These are phyloP conservation scores for Apotomis betuletana DNA, from an alignment of 2,888 invertebrate genomes.

Conservation along the genomic window DNA sequence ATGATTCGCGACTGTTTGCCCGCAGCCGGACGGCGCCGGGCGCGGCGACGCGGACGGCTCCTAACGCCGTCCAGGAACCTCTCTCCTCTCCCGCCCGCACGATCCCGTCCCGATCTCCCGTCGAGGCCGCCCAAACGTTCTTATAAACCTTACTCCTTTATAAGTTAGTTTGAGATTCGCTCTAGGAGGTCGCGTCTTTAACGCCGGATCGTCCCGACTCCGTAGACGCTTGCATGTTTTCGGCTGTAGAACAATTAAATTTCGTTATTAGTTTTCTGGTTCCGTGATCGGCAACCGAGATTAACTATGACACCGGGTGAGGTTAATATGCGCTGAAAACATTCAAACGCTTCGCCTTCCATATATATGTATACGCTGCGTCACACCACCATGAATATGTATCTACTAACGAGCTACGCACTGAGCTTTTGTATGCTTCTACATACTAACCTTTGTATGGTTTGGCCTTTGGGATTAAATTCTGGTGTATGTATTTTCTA, in stretches of 20 bases:
- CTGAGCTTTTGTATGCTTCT: constrained; percentile 45
- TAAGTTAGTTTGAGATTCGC: constrained; percentile 31
- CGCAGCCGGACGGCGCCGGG: constrained; percentile 49
- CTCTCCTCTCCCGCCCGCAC: constrained; percentile 47
- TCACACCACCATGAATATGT: constrained; percentile 1
- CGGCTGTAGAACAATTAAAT: constrained; percentile 20
- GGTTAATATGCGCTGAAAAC: constrained; percentile 38
- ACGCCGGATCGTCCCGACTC: constrained; percentile 20
- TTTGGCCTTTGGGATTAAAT: constrained; percentile 44
- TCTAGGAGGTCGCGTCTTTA: constrained; percentile 14
- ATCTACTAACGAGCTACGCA: constrained; percentile 41
- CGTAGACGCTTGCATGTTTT: constrained; percentile 42
- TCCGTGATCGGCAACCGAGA: constrained; percentile 51
- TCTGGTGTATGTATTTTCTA: constrained; percentile 41
- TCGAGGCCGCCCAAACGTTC: constrained; percentile 36
- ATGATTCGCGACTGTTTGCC: constrained; percentile 49
- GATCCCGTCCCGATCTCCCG: constrained; percentile 39
- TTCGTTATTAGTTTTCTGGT: constrained; percentile 52
- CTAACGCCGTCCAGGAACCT: constrained; percentile 47
- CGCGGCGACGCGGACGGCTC: constrained; percentile 47
- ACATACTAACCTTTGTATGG: constrained; percentile 37
- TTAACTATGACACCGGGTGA: constrained; percentile 49
- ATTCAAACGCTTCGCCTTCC: constrained; percentile 46
- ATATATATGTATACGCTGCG: neutral
- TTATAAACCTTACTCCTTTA: constrained; percentile 26